These are phyloP conservation scores for Cosmia trapezina DNA, from an alignment of 2,888 invertebrate genomes.

Conservation along the genomic window DNA sequence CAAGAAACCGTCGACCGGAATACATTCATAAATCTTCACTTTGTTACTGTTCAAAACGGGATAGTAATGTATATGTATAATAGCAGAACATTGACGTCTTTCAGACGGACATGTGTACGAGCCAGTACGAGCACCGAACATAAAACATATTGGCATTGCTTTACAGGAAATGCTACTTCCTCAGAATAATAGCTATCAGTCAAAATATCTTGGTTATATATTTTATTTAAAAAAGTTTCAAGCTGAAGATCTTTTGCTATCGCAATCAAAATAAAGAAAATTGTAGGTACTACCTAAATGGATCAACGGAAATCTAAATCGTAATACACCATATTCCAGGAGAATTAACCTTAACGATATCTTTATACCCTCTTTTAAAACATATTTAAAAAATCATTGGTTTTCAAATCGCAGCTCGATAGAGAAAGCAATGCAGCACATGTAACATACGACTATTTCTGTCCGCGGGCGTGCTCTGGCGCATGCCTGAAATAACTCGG, in stretches of 20 bases:
- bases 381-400: conserved; percentile 13
- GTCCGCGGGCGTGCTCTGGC: conserved; percentile 64
- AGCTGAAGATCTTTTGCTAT: neutral
- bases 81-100: conserved; percentile 40
- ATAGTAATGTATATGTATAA: conserved; percentile 3
- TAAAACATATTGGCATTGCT: conserved; percentile 1
- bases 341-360: neutral
- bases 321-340: neutral
- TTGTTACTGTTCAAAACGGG: conserved; percentile 31
- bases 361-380: neutral
- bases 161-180: conserved; percentile 10
- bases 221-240: neutral
- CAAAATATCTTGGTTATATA: neutral
- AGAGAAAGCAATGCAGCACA: conserved; percentile 56
- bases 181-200: neutral
- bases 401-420: conserved; percentile 37
- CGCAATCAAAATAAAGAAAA: neutral
- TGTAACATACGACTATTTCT: conserved; percentile 68
- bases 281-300: neutral
- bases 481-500: conserved; percentile 74
- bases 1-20: conserved; percentile 38
- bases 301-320: conserved; percentile 6
- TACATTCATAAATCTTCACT: conserved; percentile 34
- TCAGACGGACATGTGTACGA: conserved; percentile 7
- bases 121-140: neutral